phyloP scores from a whole-genome alignment of 2,888 invertebrate genomes.

The Zygaena filipendulae region DNA sequence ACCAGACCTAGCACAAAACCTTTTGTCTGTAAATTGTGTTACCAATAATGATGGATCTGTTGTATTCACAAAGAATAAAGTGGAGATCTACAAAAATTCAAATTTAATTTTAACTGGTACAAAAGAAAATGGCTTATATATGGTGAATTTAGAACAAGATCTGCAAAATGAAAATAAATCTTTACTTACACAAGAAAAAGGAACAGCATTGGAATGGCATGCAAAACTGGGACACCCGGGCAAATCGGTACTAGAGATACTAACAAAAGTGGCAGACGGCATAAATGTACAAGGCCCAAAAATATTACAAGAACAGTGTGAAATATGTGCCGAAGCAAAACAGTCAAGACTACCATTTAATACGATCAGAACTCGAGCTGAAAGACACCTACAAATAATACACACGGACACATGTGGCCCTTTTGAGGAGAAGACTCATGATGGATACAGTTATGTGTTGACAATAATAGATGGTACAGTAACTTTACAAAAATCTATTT shows the following conservation, averaged over 20 bases:
- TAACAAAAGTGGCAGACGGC: neutral
- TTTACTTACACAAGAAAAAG: neutral
- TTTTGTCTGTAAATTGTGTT: neutral
- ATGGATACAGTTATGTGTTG: slow-evolving; percentile 6
- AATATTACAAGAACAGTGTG: neutral
- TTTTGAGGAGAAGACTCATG: slow-evolving; percentile 1
- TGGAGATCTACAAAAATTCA: neutral
- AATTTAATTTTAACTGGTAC: neutral
- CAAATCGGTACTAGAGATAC: neutral
- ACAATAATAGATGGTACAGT: slow-evolving; percentile 9
- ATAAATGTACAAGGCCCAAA: neutral
- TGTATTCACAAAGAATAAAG: neutral
- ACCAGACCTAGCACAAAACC: neutral
- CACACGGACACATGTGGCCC: slow-evolving; percentile 11
- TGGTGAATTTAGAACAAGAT: neutral
- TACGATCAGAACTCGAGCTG: slow-evolving; percentile 4
- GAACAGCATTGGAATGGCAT: neutral
- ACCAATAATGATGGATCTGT: neutral
- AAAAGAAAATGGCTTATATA: neutral
- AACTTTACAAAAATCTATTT: slow-evolving; percentile 8
- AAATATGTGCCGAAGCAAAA: slow-evolving; percentile 4
- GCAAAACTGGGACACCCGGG: neutral
- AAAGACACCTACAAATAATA: slow-evolving; percentile 6
- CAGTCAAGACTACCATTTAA: slow-evolving; percentile 8
- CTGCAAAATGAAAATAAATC: neutral